Conservation (phyloP, 2,797 vertebrate species). For the Craterocephalus amniculus region DNA sequence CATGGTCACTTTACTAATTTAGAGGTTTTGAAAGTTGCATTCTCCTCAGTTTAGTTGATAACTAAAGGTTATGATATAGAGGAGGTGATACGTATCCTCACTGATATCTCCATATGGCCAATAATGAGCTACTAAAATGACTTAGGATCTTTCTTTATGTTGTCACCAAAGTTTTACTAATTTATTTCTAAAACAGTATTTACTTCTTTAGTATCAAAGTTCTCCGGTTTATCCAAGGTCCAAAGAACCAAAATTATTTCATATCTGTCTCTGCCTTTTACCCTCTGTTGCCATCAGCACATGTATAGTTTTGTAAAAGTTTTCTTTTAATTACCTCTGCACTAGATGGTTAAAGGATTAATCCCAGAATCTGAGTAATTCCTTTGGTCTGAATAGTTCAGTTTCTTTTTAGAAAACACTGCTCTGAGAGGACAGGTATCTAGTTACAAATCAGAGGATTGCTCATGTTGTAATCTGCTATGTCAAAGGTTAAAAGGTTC, state of each 20-base stretch:
- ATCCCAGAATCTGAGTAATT: background rate
- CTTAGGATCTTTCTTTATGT: background rate
- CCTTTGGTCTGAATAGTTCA: background rate
- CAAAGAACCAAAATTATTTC: background rate
- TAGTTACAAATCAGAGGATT: slow-evolving; percentile 15
- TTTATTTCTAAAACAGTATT: background rate
- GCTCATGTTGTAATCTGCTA: slow-evolving; percentile 39
- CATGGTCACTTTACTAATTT: no score
- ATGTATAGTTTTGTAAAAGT: background rate
- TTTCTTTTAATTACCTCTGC: background rate
- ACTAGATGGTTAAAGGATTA: background rate
- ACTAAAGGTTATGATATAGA: background rate
- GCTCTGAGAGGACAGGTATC: background rate
- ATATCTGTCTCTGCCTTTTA: background rate
- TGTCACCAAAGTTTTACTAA: no score
- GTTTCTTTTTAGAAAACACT: background rate
- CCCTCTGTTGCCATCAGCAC: background rate
- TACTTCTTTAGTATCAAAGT: background rate
- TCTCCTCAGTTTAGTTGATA: no score
- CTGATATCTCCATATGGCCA: background rate
- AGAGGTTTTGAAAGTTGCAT: no score
- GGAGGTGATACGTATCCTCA: background rate
- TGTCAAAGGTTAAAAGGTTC: slow-evolving; percentile 73
- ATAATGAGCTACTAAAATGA: no score
- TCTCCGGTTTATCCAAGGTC: background rate